Evolutionary conservation across 2,888 invertebrate species (phyloP).

Genomic region (Saturnia pavonia): DNA sequence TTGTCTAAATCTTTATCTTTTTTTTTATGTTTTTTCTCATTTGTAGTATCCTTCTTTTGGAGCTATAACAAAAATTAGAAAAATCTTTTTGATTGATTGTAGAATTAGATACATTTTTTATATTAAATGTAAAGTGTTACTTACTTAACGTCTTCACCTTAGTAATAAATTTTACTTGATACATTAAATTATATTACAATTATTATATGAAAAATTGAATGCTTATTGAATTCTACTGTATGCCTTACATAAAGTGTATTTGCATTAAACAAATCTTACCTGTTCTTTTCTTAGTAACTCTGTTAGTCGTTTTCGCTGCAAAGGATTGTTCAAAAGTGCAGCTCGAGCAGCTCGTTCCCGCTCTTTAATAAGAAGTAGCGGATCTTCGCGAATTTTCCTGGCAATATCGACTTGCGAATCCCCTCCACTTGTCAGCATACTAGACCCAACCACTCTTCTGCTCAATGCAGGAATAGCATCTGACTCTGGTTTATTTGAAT

Average conservation of each 20-base stretch:
- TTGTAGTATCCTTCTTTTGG: conserved; percentile 68
- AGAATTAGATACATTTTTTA: too few species aligned
- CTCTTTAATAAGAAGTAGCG: conserved; percentile 93
- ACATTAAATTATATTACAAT: too few species aligned
- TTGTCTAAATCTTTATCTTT: conserved; percentile 83
- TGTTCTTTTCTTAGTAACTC: conserved; percentile 86
- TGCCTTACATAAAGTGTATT: not conserved
- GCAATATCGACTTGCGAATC: conserved; percentile 91
- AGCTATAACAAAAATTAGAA: not conserved
- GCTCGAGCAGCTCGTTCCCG: conserved; percentile 93
- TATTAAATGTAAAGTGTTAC: not conserved
- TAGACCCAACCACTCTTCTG: conserved; percentile 69
- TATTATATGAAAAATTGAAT: not conserved
- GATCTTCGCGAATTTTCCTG: conserved; percentile 96
- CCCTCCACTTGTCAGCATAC: conserved; percentile 70
- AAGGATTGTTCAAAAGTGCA: conserved; percentile 94
- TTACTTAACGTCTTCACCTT: not conserved
- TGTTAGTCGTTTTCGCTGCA: conserved; percentile 93
- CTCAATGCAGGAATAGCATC: conserved; percentile 87
- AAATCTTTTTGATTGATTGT: too few species aligned
- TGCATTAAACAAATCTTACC: conserved; percentile 37
- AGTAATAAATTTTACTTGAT: not conserved
- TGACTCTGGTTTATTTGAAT: conserved; percentile 82
- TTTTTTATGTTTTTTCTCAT: conserved; percentile 71
- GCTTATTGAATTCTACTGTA: not conserved